phyloP scores from a whole-genome alignment of 2,888 invertebrate genomes.

The Himalopsyche kuldschensis region DNA sequence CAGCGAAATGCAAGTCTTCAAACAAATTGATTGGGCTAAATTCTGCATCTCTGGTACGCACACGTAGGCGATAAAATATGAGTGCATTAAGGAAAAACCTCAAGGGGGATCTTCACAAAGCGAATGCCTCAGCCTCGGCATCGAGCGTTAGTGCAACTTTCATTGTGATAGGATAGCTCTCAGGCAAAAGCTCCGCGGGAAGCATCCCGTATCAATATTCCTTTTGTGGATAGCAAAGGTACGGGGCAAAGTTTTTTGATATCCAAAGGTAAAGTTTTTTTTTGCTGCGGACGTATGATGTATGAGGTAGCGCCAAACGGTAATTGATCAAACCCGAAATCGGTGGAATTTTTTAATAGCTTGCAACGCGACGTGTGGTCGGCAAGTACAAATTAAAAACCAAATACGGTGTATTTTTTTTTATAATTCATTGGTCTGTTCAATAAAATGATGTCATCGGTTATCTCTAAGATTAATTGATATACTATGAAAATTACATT shows the following conservation, averaged over 20 bases:
- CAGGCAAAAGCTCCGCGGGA: constrained; percentile 13
- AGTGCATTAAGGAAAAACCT: constrained; percentile 28
- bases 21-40: neutral
- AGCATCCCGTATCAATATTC: constrained; percentile 15
- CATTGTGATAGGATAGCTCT: neutral
- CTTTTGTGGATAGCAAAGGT: constrained; percentile 7
- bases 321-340: neutral
- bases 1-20: neutral
- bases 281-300: constrained; percentile 1
- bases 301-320: constrained; percentile 5
- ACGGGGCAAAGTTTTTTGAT: neutral
- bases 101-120: constrained; percentile 25
- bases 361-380: neutral
- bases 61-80: constrained; percentile 31
- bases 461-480: neutral
- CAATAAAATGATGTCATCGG: neutral
- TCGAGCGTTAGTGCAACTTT: neutral
- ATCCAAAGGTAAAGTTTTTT: neutral
- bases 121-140: constrained; percentile 5
- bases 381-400: neutral
- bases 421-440: neutral
- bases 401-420: neutral
- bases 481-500: neutral
- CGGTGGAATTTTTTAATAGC: constrained; percentile 1
- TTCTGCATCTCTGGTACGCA: constrained; percentile 4